These are phyloP conservation scores for Otus sunia DNA, from an alignment of 2,113 vertebrate genomes.

Conservation along the genomic window DNA sequence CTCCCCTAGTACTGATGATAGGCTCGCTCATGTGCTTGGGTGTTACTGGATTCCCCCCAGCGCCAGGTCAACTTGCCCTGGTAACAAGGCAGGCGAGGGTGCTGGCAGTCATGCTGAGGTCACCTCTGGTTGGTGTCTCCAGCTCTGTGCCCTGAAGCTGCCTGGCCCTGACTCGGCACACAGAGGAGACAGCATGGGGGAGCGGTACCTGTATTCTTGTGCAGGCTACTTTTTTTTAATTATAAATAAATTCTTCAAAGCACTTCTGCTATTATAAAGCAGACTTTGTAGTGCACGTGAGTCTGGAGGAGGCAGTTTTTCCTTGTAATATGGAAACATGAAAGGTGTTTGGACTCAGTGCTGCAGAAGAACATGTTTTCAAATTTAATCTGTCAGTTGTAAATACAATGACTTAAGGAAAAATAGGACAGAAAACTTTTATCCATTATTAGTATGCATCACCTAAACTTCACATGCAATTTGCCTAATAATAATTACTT, in stretches of 20 bases:
- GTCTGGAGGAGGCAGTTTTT: not conserved
- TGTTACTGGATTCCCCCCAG: not conserved
- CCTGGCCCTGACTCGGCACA: not conserved
- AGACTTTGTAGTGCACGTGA: not conserved
- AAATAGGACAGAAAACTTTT: not conserved
- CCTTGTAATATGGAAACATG: not conserved
- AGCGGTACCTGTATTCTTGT: not conserved
- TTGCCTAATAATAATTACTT: not conserved
- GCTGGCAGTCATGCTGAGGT: not conserved
- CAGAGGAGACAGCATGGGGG: no score
- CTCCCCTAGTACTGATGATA: accelerated
- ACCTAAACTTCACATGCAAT: not conserved
- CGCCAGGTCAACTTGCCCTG: accelerated
- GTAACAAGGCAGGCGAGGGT: not conserved
- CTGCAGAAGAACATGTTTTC: not conserved
- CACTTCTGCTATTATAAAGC: not conserved
- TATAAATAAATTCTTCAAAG: not conserved
- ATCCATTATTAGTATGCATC: not conserved
- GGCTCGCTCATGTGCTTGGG: accelerated
- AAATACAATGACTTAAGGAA: not conserved
- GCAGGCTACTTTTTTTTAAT: not conserved
- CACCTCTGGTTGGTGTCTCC: not conserved
- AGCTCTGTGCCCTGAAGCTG: not conserved
- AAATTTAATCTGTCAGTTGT: not conserved
- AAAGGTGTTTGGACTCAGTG: not conserved